Conservation (phyloP, 1,140 invertebrate species). For the Thaumatotibia leucotreta region DNA sequence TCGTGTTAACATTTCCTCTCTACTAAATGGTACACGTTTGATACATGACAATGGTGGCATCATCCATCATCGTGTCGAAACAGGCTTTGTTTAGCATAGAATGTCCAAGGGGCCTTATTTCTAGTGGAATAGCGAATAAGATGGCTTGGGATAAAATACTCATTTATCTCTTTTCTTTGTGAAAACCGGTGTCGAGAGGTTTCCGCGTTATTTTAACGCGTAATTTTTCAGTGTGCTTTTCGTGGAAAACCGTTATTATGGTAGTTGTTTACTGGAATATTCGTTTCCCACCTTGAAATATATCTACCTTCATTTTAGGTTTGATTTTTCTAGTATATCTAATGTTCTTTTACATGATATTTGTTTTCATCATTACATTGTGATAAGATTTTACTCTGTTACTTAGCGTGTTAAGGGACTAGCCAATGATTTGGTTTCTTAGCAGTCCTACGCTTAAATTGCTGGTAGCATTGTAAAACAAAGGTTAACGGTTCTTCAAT, state of each 20-base stretch:
- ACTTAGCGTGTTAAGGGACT: too few relatives aligned
- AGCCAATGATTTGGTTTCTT: too few relatives aligned
- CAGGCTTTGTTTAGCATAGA: slow-evolving; percentile 48
- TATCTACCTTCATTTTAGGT: too few relatives aligned
- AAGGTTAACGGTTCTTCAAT: too few relatives aligned
- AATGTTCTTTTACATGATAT: too few relatives aligned
- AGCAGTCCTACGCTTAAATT: too few relatives aligned
- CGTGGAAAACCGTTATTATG: not conserved
- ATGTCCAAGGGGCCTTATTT: slow-evolving; percentile 39
- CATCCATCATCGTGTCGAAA: slow-evolving; percentile 45
- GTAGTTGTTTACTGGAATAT: not conserved
- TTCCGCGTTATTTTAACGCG: slow-evolving; percentile 9
- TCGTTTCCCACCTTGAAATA: too few relatives aligned
- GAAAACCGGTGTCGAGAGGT: slow-evolving; percentile 15
- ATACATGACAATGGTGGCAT: slow-evolving; percentile 21
- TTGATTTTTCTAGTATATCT: too few relatives aligned
- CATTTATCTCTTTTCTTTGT: slow-evolving; percentile 36
- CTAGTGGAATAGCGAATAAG: slow-evolving; percentile 30
- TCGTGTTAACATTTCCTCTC: not conserved
- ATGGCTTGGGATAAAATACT: slow-evolving; percentile 36
- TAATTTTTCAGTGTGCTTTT: slow-evolving; percentile 4
- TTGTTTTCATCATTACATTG: too few relatives aligned
- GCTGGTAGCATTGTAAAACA: too few relatives aligned
- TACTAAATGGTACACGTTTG: slow-evolving; percentile 13
- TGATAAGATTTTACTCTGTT: too few relatives aligned